phyloP scores from a whole-genome alignment of 1,140 invertebrate species.

The Listronotus bonariensis region DNA sequence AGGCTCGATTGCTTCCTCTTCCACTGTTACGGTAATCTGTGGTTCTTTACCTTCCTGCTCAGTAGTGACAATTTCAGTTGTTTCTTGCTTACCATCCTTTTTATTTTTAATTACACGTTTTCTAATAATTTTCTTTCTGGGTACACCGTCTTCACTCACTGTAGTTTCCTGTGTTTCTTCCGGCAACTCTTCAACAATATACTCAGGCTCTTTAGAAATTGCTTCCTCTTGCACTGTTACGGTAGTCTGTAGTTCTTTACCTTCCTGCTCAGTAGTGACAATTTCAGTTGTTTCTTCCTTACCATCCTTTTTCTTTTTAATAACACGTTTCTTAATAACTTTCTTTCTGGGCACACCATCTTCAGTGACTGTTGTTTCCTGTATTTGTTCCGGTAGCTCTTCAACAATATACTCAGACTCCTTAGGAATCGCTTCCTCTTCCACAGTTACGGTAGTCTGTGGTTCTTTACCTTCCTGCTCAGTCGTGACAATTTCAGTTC shows the following conservation, averaged over 20 bases:
- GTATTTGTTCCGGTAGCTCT: slow-evolving; percentile 49
- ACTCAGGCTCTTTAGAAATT: slow-evolving; percentile 39
- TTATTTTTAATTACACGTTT: slow-evolving; percentile 49
- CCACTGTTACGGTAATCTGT: slow-evolving; percentile 49
- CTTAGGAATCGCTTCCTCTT: slow-evolving; percentile 42
- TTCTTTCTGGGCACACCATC: slow-evolving; percentile 42
- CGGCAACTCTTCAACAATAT: slow-evolving; percentile 35
- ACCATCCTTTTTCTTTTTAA: slow-evolving; percentile 45
- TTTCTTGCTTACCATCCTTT: slow-evolving; percentile 44
- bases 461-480: slow-evolving; percentile 50
- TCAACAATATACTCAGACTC: slow-evolving; percentile 39
- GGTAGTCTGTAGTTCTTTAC: slow-evolving; percentile 37
- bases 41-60: slow-evolving; percentile 51
- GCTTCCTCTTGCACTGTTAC: slow-evolving; percentile 55
- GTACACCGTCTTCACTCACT: slow-evolving; percentile 47
- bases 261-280: slow-evolving; percentile 31
- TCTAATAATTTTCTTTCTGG: slow-evolving; percentile 41
- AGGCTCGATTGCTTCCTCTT: slow-evolving; percentile 28
- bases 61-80: slow-evolving; percentile 48
- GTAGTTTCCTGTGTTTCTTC: slow-evolving; percentile 42
- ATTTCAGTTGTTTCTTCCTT: slow-evolving; percentile 48
- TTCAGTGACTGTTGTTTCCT: slow-evolving; percentile 43
- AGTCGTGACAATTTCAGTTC: slow-evolving; percentile 45
- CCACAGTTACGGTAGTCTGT: slow-evolving; percentile 51
- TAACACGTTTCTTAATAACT: slow-evolving; percentile 45